Percentiles rank a stretch among this genome's conserved stretches.
These are phyloP conservation scores for Bombus fervidus DNA, from an alignment of 1,140 invertebrate genomes.

Conservation along the genomic window DNA sequence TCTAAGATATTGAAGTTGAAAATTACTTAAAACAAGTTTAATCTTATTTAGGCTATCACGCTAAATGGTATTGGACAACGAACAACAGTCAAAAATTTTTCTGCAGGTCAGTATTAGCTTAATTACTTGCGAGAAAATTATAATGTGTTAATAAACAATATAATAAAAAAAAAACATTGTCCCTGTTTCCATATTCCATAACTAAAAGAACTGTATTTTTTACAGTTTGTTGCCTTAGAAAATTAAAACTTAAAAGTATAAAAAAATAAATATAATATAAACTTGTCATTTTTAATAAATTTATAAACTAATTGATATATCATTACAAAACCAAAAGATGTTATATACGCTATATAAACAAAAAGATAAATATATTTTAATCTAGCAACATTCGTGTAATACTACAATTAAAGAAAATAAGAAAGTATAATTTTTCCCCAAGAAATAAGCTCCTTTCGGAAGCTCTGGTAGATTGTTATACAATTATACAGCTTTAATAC, in stretches of 20 bases:
- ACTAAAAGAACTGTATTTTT: not conserved
- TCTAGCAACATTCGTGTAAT: not conserved
- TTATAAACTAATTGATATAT: not conserved
- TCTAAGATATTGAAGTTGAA: not conserved
- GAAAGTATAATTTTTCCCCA: not conserved
- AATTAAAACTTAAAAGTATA: not conserved
- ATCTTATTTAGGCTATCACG: slow-evolving; percentile 41
- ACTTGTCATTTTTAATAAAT: not conserved
- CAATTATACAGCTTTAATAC: not conserved
- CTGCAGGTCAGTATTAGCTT: slow-evolving; percentile 49
- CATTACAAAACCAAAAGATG: not conserved
- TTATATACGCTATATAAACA: not conserved
- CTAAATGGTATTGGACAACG: slow-evolving; percentile 29
- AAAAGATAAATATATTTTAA: not conserved
- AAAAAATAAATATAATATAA: too few relatives aligned
- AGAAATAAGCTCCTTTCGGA: not conserved
- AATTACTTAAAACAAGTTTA: slow-evolving; percentile 40
- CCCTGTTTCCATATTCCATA: not conserved
- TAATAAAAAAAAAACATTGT: not conserved
- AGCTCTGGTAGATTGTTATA: not conserved
- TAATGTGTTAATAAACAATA: not conserved
- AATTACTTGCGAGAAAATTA: not conserved
- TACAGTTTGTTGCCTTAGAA: not conserved
- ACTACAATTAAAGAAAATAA: not conserved
- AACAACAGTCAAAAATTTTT: slow-evolving; percentile 30